Conservation (phyloP, 2,113 vertebrate species). For the Bagarius yarrelli region DNA sequence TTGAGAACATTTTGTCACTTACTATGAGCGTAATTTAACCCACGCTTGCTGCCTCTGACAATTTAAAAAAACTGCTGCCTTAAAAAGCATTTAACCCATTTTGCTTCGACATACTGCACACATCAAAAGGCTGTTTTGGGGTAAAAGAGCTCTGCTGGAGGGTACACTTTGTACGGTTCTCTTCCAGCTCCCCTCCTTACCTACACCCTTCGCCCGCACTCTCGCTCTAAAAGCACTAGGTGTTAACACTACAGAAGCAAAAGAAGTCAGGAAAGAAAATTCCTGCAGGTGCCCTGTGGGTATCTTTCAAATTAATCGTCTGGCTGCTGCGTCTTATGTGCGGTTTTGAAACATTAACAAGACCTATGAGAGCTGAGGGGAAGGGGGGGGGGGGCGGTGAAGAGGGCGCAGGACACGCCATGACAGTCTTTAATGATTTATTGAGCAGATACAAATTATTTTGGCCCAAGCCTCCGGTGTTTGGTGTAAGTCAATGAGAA, state of each 20-base stretch:
- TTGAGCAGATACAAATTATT: constrained; percentile 82
- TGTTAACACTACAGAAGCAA: constrained; percentile 76
- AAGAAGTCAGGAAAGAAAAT: constrained; percentile 63
- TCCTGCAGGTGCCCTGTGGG: constrained; percentile 79
- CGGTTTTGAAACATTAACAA: constrained; percentile 81
- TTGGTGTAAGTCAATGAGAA: constrained; percentile 67
- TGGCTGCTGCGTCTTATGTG: constrained; percentile 78
- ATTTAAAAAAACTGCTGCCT: constrained; percentile 65
- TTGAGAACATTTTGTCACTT: constrained; percentile 16
- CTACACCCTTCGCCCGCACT: constrained; percentile 58
- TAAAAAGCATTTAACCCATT: constrained; percentile 74
- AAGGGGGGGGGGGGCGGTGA: constrained; percentile 39
- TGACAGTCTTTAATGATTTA: constrained; percentile 78
- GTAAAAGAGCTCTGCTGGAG: constrained; percentile 69
- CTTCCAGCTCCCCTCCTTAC: constrained; percentile 48
- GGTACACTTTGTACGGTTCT: constrained; percentile 73
- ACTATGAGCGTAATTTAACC: constrained; percentile 52
- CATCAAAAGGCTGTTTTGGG: constrained; percentile 73
- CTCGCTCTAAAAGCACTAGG: constrained; percentile 62
- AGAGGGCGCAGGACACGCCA: constrained; percentile 63
- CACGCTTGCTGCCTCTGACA: constrained; percentile 52
- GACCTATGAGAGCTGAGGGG: constrained; percentile 72
- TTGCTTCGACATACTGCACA: constrained; percentile 66
- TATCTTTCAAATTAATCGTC: constrained; percentile 79
- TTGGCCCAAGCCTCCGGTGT: constrained; percentile 70